These are phyloP conservation scores for Puffinus mauretanicus DNA, from an alignment of 2,113 vertebrate species.

Conservation along the genomic window DNA sequence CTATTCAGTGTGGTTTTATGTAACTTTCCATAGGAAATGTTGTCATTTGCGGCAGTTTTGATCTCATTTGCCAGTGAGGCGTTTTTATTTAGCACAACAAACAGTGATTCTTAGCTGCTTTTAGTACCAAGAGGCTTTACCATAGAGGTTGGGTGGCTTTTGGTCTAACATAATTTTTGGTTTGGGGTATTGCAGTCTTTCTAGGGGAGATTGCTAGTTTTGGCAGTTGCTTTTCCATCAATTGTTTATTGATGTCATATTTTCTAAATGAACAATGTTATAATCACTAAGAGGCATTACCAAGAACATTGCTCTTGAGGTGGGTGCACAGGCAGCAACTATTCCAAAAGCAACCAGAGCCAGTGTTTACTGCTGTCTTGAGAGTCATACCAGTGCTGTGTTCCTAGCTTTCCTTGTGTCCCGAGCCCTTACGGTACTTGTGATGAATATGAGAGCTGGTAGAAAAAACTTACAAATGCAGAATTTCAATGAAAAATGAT, in stretches of 20 bases:
- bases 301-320: neutral
- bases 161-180: neutral
- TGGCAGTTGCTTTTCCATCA: neutral
- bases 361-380: neutral
- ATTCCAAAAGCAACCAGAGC: neutral
- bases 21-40: conserved; percentile 70
- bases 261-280: neutral
- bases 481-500: neutral
- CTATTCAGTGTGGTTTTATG: conserved; percentile 17
- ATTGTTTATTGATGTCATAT: neutral
- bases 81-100: conserved; percentile 16
- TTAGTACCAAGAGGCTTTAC: neutral
- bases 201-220: neutral
- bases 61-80: conserved; percentile 4
- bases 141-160: neutral
- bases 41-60: conserved; percentile 56
- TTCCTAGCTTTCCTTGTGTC: neutral
- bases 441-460: neutral
- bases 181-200: neutral
- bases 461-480: neutral
- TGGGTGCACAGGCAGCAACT: neutral
- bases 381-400: neutral
- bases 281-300: neutral
- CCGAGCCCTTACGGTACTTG: neutral
- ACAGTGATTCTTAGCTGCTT: conserved; percentile 21